Base-by-base conservation (phyloP, 2,113 vertebrate genomes). In the Prochilodus magdalenae region DNA sequence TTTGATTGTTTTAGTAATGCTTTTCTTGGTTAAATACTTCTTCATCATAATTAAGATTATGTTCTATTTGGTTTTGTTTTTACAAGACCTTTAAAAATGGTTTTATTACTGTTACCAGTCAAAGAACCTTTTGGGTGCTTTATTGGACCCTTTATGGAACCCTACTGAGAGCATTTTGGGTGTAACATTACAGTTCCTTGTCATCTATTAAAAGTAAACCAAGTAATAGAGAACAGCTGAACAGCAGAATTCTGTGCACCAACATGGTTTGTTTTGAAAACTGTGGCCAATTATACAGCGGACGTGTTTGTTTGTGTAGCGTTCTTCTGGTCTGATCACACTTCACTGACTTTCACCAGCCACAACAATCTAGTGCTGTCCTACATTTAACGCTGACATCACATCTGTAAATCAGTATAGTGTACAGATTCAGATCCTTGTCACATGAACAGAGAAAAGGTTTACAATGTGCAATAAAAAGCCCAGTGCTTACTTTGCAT, bases 251-350 rank as follows among this genome's bases (percentile, higher is more conserved):
- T 62, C 47, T 81, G 70, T 66, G 59, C 62, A 13, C 74, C 15
- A 51, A 2, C 49, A 16, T 1, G 15, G 49, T 51, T 75, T 59
- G 47, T 16, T 78, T 26, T 78, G 44, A 62, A 71, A 70, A 77
- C 44, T 36, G 5, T 44, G 55, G 72, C 60, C 47, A 79, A 75
- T 82, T 82, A 79, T 44, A 55, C 70, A 65, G 15, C 6, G 22
- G 16, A 7, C 2, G 14, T 55, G 49, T 13, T 26, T 69, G 26
- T 79, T 65, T 75, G 57, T 73, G 22, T 53, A 80, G 30, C 4
- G 22, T 69, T 80, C 57, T 62, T 20, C 44, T n/a, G 33, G 27
- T 33, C 70, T 60, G 47, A 13, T 60, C 62, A 74, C 55, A 70
- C 27, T 27, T 80, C 27, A 44, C 29, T 30, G 51, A 29, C 20